Percentiles rank a stretch among this genome's conserved stretches.
phyloP scores from a whole-genome alignment of 2,113 vertebrate species.

The Larimichthys crocea region DNA sequence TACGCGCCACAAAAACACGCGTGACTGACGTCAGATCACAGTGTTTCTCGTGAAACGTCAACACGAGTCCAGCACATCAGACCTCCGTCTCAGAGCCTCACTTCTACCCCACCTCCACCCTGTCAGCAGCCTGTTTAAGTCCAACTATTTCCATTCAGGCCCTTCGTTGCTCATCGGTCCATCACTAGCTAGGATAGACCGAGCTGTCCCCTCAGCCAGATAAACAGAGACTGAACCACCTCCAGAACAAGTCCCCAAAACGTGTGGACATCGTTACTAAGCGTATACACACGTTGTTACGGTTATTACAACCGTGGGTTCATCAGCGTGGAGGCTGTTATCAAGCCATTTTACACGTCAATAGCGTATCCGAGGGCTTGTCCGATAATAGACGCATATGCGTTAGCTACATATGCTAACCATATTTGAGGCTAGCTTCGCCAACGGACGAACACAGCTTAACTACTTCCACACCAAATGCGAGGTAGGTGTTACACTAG shows the following conservation, averaged over 20 bases:
- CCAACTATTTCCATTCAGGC: not conserved
- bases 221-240: not conserved
- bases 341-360: not conserved
- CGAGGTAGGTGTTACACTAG: fast-evolving
- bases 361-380: not conserved
- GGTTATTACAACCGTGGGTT: fast-evolving
- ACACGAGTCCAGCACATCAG: not conserved
- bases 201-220: not conserved
- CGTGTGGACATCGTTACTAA: fast-evolving
- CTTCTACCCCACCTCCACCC: not conserved
- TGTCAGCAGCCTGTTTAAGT: not conserved
- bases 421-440: not conserved
- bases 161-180: not conserved
- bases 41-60: not conserved
- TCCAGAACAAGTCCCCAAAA: not conserved
- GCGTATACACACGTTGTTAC: no score
- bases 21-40: not conserved
- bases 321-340: not conserved
- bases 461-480: not conserved
- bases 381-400: conserved; percentile 51
- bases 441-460: not conserved
- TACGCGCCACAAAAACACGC: not conserved
- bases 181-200: not conserved
- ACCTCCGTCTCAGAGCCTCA: not conserved
- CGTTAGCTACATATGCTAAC: conserved; percentile 30